Evolutionary conservation across 2,113 vertebrate species (phyloP), one percentile per base, ranked within the genome.

Genomic region (Microtus oregoni): DNA sequence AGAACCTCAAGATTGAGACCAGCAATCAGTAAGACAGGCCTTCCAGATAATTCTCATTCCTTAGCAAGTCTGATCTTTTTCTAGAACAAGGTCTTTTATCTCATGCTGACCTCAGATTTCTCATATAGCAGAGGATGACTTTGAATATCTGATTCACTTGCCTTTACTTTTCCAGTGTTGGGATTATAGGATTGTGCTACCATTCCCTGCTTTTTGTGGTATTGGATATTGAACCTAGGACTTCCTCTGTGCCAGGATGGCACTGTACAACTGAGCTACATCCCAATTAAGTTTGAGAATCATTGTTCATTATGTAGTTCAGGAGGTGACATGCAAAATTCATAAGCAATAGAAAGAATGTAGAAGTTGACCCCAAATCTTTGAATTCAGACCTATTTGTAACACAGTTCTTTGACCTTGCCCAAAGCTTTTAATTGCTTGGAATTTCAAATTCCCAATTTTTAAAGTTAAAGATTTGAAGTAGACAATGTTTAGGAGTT

Each of bases 401-500:
- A 50, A 79, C 11, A 94, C 2, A 72, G 28, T 44, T 75, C 10
- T 90, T 41, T 93, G 79, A 92, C 35, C 30, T 58, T 94, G 44
- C 5, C 61, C 28, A 90, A 86, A 35, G 6, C 44, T 47, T 30
- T 65, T 12, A 72, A 6, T 73, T 50, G 41, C 17, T 65, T 67
- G 58, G 13, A n/a, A 20, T 41, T 93, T 82, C 19, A 86, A 19
- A 67, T 72, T 93, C 17, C 52, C 91, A 28, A 47, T 86, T 87
- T 96, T 95, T 44, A 82, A 95, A 90, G 78, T 87, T 28, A 20
- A 90, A 63, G 26, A 75, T 7, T 87, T 93, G 8, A 26, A 70
- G 78, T 72, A 85, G 24, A 38, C 50, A 20, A 65, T 94, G 89
- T 78, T 95, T 94, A 91, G 85, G 32, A 85, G 0, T 76, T 72